phyloP scores from a whole-genome alignment of 2,888 invertebrate species.

The Eurytoma adleriae region DNA sequence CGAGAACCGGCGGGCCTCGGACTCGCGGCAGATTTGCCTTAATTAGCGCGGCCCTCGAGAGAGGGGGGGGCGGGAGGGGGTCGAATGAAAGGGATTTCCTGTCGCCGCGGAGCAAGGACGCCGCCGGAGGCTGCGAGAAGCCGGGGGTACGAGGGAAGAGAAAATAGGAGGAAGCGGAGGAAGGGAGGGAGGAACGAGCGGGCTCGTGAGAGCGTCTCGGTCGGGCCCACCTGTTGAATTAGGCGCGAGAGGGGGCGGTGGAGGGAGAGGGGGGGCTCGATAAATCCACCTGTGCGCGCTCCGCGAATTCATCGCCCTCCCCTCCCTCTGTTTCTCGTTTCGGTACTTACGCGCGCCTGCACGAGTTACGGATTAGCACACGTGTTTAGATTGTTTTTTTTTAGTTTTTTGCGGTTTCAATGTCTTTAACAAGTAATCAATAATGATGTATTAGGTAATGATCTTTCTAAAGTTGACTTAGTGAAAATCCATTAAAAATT shows the following conservation, averaged over 20 bases:
- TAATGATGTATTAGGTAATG: no score
- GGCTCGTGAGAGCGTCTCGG: constrained; percentile 30
- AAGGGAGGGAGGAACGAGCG: neutral
- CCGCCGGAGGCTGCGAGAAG: neutral
- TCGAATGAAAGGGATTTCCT: constrained; percentile 32
- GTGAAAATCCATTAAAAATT: no score
- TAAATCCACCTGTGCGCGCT: constrained; percentile 44
- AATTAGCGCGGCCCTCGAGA: constrained; percentile 22
- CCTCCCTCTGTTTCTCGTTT: neutral
- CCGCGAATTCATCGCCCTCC: neutral
- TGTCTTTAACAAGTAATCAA: no score
- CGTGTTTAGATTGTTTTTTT: no score
- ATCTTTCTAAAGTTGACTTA: no score
- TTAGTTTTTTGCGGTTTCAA: no score
- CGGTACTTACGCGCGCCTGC: neutral
- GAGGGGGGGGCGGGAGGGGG: neutral
- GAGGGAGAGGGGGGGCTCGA: constrained; percentile 8
- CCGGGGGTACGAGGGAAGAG: neutral
- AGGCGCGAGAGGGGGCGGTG: neutral
- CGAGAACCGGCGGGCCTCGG: no score
- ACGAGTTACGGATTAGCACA: neutral
- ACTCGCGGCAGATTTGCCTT: neutral
- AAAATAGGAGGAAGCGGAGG: neutral
- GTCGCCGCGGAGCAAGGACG: neutral
- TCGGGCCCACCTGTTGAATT: constrained; percentile 51